Evolutionary conservation across 1,140 invertebrate species (phyloP).

Genomic region (Homalodisca vitripennis): DNA sequence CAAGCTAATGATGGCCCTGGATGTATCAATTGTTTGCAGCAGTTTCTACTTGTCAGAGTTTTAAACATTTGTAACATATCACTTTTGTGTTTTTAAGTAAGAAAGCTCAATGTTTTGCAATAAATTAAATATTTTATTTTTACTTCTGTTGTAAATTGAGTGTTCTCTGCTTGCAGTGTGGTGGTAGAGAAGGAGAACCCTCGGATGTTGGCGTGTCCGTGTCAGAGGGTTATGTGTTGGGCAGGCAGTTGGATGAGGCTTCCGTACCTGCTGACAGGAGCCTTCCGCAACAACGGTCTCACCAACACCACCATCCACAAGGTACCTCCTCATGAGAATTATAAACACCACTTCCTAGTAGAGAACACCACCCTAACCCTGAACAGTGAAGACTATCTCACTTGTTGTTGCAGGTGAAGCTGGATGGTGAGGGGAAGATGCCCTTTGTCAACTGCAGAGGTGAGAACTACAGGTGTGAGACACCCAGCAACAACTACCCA

Average conservation of each 20-base stretch:
- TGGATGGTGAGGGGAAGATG: slow-evolving; percentile 42
- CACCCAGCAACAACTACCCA: slow-evolving; percentile 57
- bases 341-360: too few relatives aligned
- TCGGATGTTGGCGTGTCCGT: slow-evolving; percentile 53
- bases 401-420: slow-evolving; percentile 41
- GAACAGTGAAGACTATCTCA: too few relatives aligned
- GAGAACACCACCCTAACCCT: too few relatives aligned
- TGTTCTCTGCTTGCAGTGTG: not conserved
- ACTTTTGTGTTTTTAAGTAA: too few relatives aligned
- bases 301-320: slow-evolving; percentile 53
- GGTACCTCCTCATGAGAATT: too few relatives aligned
- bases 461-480: slow-evolving; percentile 63
- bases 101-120: too few relatives aligned
- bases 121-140: too few relatives aligned
- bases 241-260: slow-evolving; percentile 61
- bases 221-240: slow-evolving; percentile 67
- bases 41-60: too few relatives aligned
- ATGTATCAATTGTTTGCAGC: too few relatives aligned
- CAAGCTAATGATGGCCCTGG: too few relatives aligned
- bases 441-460: slow-evolving; percentile 46
- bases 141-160: not conserved
- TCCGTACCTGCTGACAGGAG: slow-evolving; percentile 60
- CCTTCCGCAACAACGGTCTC: slow-evolving; percentile 50
- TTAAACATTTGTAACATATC: too few relatives aligned
- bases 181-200: slow-evolving; percentile 7